phyloP scores from a whole-genome alignment of 2,888 invertebrate genomes.

The Lithophane ornitopus region DNA sequence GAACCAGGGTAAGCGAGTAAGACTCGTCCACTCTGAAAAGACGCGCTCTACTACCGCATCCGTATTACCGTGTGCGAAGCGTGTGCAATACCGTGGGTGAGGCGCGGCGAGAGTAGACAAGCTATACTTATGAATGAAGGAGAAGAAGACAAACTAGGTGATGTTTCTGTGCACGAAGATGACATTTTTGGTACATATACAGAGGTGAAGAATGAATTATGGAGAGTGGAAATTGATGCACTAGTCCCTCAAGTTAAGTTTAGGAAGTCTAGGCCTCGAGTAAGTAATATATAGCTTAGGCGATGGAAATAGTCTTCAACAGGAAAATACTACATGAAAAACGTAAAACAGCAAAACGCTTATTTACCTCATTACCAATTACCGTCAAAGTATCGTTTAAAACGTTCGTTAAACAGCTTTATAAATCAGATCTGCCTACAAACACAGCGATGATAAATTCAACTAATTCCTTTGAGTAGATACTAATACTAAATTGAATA shows the following conservation, averaged over 20 bases:
- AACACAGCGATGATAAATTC: slow-evolving; percentile 54
- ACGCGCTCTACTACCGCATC: too few relatives aligned
- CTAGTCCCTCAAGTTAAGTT: background rate
- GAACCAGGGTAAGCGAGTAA: too few relatives aligned
- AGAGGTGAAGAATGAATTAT: background rate
- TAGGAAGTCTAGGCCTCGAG: background rate
- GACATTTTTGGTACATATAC: too few relatives aligned
- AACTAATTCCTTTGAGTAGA: slow-evolving; percentile 51
- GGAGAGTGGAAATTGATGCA: background rate
- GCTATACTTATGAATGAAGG: too few relatives aligned
- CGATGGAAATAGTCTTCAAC: background rate
- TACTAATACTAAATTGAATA: slow-evolving; percentile 60
- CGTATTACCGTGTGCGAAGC: too few relatives aligned
- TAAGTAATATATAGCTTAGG: background rate
- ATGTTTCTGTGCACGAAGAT: too few relatives aligned
- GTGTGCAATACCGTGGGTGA: too few relatives aligned
- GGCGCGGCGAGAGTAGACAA: too few relatives aligned
- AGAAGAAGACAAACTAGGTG: too few relatives aligned
- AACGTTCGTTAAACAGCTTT: slow-evolving; percentile 22
- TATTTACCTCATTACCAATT: slow-evolving; percentile 16
- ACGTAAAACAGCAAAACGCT: background rate
- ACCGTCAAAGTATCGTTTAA: slow-evolving; percentile 13
- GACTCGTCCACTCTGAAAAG: too few relatives aligned
- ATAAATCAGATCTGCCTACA: slow-evolving; percentile 47
- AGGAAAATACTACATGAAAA: background rate